These are phyloP conservation scores for Parelbella ahira DNA, from an alignment of 2,888 invertebrate genomes.

Conservation along the genomic window DNA sequence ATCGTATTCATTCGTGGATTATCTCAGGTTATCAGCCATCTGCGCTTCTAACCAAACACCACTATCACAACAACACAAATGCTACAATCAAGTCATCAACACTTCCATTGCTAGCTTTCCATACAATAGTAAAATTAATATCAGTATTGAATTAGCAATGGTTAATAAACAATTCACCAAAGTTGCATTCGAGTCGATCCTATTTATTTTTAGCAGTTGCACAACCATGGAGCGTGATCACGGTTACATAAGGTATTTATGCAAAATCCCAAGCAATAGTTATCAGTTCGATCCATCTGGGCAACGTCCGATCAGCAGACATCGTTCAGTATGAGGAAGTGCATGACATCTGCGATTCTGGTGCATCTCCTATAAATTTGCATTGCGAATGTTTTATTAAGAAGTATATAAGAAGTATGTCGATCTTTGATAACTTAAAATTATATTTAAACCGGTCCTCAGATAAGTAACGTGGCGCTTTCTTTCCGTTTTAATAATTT, in stretches of 20 bases:
- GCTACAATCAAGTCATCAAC: too few species aligned
- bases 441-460: too few species aligned
- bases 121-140: background rate
- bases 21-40: slow-evolving; percentile 71
- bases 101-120: too few species aligned
- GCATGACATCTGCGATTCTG: slow-evolving; percentile 19
- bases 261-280: slow-evolving; percentile 40
- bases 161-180: background rate
- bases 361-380: background rate
- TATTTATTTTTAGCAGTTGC: slow-evolving; percentile 23
- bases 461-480: too few species aligned
- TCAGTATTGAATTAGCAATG: background rate
- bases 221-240: slow-evolving; percentile 49
- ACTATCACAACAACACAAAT: too few species aligned
- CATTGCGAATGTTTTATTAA: too few species aligned
- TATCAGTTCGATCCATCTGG: slow-evolving; percentile 23
- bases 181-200: too few species aligned
- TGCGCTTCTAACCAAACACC: too few species aligned
- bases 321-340: slow-evolving; percentile 21
- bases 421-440: too few species aligned
- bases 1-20: slow-evolving; percentile 69
- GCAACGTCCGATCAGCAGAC: slow-evolving; percentile 16
- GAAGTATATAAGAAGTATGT: too few species aligned
- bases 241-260: slow-evolving; percentile 65
- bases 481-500: too few species aligned